Percentiles rank a stretch among this genome's conserved stretches.
These are phyloP conservation scores for Alces alces DNA, from an alignment of 2,113 vertebrate genomes.

Conservation along the genomic window DNA sequence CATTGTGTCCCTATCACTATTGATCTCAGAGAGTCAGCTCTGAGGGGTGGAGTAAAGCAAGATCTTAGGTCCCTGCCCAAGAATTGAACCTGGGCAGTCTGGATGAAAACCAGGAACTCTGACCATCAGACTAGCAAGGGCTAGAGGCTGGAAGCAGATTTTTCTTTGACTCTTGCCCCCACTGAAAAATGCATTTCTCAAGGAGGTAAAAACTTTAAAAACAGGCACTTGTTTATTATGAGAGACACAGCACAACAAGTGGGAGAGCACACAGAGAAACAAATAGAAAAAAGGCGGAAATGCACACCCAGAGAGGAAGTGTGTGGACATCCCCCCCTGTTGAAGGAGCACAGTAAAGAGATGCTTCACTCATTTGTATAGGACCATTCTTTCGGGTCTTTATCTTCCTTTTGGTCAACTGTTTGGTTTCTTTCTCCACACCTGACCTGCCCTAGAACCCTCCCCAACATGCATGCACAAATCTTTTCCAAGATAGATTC, in stretches of 20 bases:
- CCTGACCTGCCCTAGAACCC: not conserved
- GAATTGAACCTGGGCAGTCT: not conserved
- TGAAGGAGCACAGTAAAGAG: not conserved
- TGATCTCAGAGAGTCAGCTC: not conserved
- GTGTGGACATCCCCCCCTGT: not conserved
- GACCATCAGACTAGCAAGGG: not conserved
- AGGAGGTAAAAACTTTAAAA: not conserved
- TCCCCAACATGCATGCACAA: not conserved
- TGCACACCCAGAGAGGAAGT: not conserved
- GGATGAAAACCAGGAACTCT: not conserved
- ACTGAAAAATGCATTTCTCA: not conserved
- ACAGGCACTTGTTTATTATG: not conserved
- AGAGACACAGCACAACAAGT: not conserved
- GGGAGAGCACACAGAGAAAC: not conserved
- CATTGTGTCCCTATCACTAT: not conserved
- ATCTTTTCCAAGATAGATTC: not conserved
- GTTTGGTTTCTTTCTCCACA: not conserved
- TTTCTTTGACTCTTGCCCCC: not conserved
- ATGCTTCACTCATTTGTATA: not conserved
- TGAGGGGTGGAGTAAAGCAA: not conserved
- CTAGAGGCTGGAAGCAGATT: not conserved
- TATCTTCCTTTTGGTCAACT: not conserved
- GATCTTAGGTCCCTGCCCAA: not conserved
- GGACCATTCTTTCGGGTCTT: not conserved
- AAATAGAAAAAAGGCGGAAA: not conserved